phyloP scores from a whole-genome alignment of 2,888 invertebrate species.

The Endotricha flammealis region DNA sequence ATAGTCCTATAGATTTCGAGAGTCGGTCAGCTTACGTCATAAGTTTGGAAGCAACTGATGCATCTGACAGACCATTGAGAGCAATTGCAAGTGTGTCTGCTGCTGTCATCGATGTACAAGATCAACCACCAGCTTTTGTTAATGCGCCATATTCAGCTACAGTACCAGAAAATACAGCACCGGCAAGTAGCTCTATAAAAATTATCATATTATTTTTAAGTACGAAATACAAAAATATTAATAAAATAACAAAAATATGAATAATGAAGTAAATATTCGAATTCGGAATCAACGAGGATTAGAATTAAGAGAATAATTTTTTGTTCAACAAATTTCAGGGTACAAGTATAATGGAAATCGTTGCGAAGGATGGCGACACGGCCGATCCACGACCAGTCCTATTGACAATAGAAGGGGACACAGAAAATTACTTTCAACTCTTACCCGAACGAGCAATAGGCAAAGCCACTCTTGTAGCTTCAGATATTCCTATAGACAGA shows the following conservation, averaged over 20 bases:
- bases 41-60: constrained; percentile 82
- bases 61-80: constrained; percentile 80
- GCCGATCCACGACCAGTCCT: constrained; percentile 83
- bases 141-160: constrained; percentile 89
- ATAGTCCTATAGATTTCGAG: constrained; percentile 86
- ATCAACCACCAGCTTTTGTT: constrained; percentile 88
- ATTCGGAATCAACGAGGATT: too few species aligned
- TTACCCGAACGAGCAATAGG: constrained; percentile 75
- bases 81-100: constrained; percentile 86
- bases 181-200: constrained; percentile 50
- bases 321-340: too few species aligned
- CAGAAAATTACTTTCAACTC: constrained; percentile 82
- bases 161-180: constrained; percentile 84
- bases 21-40: constrained; percentile 84
- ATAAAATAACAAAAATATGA: not conserved
- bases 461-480: constrained; percentile 79
- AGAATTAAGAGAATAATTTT: too few species aligned
- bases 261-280: too few species aligned
- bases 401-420: constrained; percentile 84
- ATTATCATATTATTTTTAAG: not conserved
- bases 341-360: constrained; percentile 82
- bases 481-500: constrained; percentile 82
- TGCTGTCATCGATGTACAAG: constrained; percentile 87
- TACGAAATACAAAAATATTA: too few species aligned
- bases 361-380: constrained; percentile 89